Base-by-base conservation (phyloP, 2,888 invertebrate genomes). In the Drosophila multiciliata region DNA sequence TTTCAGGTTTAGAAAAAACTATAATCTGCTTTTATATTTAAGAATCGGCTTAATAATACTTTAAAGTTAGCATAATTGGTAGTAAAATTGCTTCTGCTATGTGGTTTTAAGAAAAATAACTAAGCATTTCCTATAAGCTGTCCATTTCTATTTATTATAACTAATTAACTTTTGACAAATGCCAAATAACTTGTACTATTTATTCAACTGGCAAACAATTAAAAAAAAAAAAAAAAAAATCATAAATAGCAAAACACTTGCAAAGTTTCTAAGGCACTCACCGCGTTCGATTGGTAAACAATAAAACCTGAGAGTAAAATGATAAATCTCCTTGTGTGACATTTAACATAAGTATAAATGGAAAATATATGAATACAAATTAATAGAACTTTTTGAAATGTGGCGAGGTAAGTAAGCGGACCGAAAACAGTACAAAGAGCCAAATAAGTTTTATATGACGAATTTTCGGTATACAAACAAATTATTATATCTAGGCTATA, bases 391-490 rank as follows among this genome's bases (percentile, higher is more conserved):
- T 78, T 66, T 74, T 61, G 52, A 63, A 72, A 71, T 66, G 63
- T 74, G 77, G 72, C 86, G 90, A 87, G 87, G 87, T 87, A 87
- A 87, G 87, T 87, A 83, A 77, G 79, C 78, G 82, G 86, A 74
- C 70, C 62, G 65, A 71, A 45, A 70, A 73, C 72, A 78, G 69
- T 73, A 72, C 73, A 61, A 66, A 73, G 64, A 89, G 70, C 69
- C 63, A 73, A 68, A 73, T 80, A 71, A 71, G 62, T 80, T 77
- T 77, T 78, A 68, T 58, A 55, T 63, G 62, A 76, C 77, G 72
- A 68, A 89, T 85, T 83, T 71, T 86, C 60, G 66, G 63, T 57
- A 66, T 67, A 73, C 45, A 77, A 78, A 73, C 68, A 72, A 81
- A 82, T 89, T 83, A 68, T 67, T 75, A 84, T 80, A 84, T 75